phyloP scores from a whole-genome alignment of 1,140 invertebrate species.

The Drosophila funebris region DNA sequence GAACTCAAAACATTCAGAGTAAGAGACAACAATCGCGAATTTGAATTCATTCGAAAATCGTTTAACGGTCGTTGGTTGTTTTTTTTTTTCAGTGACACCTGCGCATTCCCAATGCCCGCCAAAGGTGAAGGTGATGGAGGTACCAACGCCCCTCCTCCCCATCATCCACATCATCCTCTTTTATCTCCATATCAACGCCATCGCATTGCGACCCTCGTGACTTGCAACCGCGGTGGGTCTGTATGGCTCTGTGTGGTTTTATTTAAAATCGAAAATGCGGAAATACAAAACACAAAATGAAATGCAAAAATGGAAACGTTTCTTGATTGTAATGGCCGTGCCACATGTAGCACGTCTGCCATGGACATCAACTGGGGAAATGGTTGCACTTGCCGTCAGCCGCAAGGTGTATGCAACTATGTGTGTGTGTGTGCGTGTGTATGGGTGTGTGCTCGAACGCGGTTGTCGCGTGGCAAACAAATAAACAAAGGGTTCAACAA shows the following conservation, averaged over 20 bases:
- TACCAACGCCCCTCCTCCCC: neutral
- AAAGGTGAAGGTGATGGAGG: slow-evolving; percentile 29
- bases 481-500: slow-evolving; percentile 79
- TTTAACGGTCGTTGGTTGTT: slow-evolving; percentile 67
- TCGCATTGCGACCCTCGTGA: slow-evolving; percentile 36
- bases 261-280: slow-evolving; percentile 75
- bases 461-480: slow-evolving; percentile 52
- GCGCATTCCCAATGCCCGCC: slow-evolving; percentile 58
- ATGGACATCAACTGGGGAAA: slow-evolving; percentile 23
- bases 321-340: slow-evolving; percentile 62
- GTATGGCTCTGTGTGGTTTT: slow-evolving; percentile 41
- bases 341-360: slow-evolving; percentile 12
- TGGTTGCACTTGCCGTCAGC: slow-evolving; percentile 66
- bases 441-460: slow-evolving; percentile 7
- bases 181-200: neutral
- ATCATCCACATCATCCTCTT: neutral
- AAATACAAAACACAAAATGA: slow-evolving; percentile 54
- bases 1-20: neutral
- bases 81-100: slow-evolving; percentile 68
- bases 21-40: slow-evolving; percentile 65
- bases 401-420: slow-evolving; percentile 61
- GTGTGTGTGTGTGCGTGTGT: slow-evolving; percentile 11
- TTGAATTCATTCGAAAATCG: slow-evolving; percentile 80
- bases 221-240: slow-evolving; percentile 53
- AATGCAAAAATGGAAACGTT: slow-evolving; percentile 56